Conservation (phyloP, 2,113 vertebrate genomes). For the Gadus chalcogrammus region DNA sequence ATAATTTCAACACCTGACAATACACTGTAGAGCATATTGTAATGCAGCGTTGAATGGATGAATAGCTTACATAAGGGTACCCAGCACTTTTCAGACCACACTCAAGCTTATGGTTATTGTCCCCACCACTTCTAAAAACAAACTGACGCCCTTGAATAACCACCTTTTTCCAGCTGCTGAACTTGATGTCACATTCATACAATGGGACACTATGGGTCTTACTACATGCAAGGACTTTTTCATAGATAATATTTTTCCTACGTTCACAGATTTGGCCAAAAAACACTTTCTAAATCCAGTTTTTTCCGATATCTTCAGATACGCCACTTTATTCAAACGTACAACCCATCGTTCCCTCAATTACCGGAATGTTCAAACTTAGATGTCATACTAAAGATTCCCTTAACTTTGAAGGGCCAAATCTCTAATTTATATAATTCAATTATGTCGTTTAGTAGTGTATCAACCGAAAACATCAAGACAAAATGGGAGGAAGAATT, state of each 20-base stretch:
- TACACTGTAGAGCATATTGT: too few relatives aligned
- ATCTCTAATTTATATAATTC: conserved; percentile 11
- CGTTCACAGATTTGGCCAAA: conserved; percentile 11
- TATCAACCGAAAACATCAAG: conserved; percentile 9
- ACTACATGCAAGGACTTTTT: conserved; percentile 14
- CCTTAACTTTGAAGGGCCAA: conserved; percentile 9
- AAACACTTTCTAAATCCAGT: conserved; percentile 1
- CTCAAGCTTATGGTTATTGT: too few relatives aligned
- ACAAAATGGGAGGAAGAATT: too few relatives aligned
- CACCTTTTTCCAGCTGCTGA: not conserved
- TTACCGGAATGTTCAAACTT: not conserved
- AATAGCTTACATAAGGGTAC: too few relatives aligned
- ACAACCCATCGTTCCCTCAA: conserved; percentile 1
- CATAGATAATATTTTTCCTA: conserved; percentile 15
- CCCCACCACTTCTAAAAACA: too few relatives aligned
- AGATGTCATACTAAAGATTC: conserved; percentile 4
- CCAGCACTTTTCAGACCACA: too few relatives aligned
- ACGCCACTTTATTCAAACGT: conserved; percentile 12
- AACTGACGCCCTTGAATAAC: too few relatives aligned
- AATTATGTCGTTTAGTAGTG: conserved; percentile 4
- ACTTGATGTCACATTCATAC: not conserved
- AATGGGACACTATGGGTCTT: not conserved
- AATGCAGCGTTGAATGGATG: too few relatives aligned
- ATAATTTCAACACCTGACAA: too few relatives aligned
- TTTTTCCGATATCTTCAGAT: conserved; percentile 17